Conservation (phyloP, 2,888 invertebrate species). For the Caenorhabditis angaria region DNA sequence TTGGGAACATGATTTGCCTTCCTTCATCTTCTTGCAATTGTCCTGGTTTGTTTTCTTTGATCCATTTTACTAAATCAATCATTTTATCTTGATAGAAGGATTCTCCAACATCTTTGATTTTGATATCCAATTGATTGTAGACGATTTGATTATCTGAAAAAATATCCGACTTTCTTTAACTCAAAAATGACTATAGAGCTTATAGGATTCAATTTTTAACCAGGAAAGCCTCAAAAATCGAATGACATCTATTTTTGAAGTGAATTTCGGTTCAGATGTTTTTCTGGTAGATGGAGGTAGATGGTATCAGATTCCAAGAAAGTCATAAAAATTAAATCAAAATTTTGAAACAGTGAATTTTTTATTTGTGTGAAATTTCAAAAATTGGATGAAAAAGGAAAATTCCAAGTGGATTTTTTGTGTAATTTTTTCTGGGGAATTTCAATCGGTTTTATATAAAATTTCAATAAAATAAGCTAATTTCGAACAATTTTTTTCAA, state of each 20-base stretch:
- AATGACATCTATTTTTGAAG: no score
- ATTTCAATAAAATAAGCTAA: no score
- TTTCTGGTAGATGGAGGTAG: no score
- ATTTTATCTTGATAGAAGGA: slow-evolving; percentile 95
- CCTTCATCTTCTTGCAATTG: slow-evolving; percentile 77
- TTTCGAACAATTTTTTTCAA: no score
- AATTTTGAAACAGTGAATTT: background rate
- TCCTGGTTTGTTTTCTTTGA: slow-evolving; percentile 78
- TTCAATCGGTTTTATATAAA: no score
- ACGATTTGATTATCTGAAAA: slow-evolving; percentile 85
- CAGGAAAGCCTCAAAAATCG: no score
- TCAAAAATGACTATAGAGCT: slow-evolving; percentile 5
- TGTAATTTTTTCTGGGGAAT: no score
- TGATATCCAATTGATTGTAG: slow-evolving; percentile 84
- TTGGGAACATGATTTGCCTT: slow-evolving; percentile 77
- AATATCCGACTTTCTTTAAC: slow-evolving; percentile 11
- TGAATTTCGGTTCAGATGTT: no score
- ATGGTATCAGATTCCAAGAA: no score
- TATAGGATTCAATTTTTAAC: no score
- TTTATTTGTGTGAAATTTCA: background rate
- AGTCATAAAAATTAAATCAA: no score
- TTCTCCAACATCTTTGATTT: slow-evolving; percentile 87
- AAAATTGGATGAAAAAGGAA: background rate
- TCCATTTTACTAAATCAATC: slow-evolving; percentile 81
- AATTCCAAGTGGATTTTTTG: no score